A percentile compares a stretch with the other conserved stretches of the same genome.
Evolutionary conservation across 2,797 vertebrate species (phyloP).

Genomic region (Limnodromus scolopaceus): DNA sequence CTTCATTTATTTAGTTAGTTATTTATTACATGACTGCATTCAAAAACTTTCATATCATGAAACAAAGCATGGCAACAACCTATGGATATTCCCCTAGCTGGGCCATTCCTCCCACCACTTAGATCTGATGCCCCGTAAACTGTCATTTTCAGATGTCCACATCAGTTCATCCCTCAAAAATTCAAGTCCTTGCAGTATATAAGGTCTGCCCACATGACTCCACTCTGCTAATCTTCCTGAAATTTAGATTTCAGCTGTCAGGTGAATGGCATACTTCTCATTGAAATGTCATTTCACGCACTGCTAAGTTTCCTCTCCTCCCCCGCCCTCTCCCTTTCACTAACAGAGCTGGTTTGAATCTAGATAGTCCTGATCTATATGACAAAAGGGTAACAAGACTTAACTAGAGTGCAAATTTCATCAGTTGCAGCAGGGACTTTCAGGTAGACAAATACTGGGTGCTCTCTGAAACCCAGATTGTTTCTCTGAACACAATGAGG

Average conservation of each 20-base stretch:
- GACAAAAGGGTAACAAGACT: not conserved
- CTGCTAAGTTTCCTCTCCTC: not conserved
- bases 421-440: not conserved
- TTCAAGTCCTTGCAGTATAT: not conserved
- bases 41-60: not conserved
- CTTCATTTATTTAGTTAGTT: not conserved
- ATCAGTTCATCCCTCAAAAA: not conserved
- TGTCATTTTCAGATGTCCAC: not conserved
- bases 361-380: not conserved
- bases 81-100: not conserved
- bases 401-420: not conserved
- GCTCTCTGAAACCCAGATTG: not conserved
- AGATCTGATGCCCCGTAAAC: not conserved
- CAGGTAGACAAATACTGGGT: not conserved
- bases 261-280: constrained; percentile 4
- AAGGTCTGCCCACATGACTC: not conserved
- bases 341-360: not conserved
- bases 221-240: not conserved
- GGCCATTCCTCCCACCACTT: not conserved
- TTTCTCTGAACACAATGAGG: not conserved
- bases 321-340: not conserved
- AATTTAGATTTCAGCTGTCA: constrained; percentile 51
- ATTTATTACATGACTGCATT: not conserved
- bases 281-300: constrained; percentile 28
- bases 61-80: not conserved